Evolutionary conservation across 1,140 invertebrate genomes (phyloP).

Genomic region (Macrobrachium nipponense): DNA sequence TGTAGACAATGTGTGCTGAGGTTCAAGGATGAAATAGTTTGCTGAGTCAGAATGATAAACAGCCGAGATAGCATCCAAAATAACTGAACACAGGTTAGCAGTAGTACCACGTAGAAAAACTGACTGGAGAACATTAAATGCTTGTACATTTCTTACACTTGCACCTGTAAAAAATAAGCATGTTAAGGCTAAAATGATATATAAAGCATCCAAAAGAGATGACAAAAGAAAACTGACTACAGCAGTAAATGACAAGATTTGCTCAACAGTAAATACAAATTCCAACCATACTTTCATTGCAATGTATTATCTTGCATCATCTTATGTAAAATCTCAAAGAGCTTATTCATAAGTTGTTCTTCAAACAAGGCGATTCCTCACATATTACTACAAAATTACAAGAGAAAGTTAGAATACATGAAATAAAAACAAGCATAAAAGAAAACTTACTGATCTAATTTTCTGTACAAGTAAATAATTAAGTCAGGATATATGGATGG

Average conservation of each 20-base stretch:
- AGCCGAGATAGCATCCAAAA: slow-evolving; percentile 94
- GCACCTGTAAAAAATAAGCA: slow-evolving; percentile 69
- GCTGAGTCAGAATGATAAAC: slow-evolving; percentile 98
- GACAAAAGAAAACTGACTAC: background rate
- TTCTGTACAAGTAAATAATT: too few species aligned
- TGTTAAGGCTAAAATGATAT: slow-evolving; percentile 33
- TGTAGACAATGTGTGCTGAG: slow-evolving; percentile 93
- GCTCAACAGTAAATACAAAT: too few species aligned
- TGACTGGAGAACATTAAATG: slow-evolving; percentile 94
- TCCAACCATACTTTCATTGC: background rate
- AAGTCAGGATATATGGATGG: too few species aligned
- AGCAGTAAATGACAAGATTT: too few species aligned
- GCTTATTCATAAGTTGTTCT: too few species aligned
- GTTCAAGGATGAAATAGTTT: slow-evolving; percentile 98
- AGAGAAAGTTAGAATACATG: too few species aligned
- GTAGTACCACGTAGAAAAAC: slow-evolving; percentile 93
- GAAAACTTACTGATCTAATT: too few species aligned
- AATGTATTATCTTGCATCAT: too few species aligned
- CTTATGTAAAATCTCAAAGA: too few species aligned
- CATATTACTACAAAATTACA: too few species aligned
- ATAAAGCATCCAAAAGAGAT: background rate
- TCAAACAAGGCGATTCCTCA: too few species aligned
- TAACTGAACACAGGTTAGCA: slow-evolving; percentile 84
- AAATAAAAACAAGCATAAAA: too few species aligned
- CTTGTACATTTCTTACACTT: slow-evolving; percentile 92